Base-by-base conservation (phyloP, 2,888 invertebrate species). In the Sphaerophoria taeniata region DNA sequence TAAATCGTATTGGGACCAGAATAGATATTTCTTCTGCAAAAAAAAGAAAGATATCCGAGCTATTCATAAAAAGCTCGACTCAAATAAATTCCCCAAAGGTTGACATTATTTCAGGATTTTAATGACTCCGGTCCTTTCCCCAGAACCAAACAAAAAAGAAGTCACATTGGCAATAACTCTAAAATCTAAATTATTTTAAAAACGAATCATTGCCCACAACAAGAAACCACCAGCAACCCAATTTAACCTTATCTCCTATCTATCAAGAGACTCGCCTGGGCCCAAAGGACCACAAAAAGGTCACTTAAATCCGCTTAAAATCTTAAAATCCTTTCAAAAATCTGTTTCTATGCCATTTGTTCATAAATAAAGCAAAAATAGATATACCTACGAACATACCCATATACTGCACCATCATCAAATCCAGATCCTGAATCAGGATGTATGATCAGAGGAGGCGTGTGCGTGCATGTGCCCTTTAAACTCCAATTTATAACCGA, bases 241-340 rank as follows among this genome's bases (percentile, higher is more conserved):
- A 70, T 70, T 47, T 45, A 56, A 70, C 49, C 67, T 69, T 53
- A 76, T 71, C 51, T 24, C 2, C 24, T 72, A 36, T 55, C 3
- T 47, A 49, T 49, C 31, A 24, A 24, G 24, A 24, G 24, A 24
- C 11, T 43, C n/a, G 67, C 36, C 56, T 9, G 9, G 11, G 67
- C 43, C 72, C 43, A 69, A 33, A 36, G 31, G n/a, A 65, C 75
- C 81, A 60, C 80, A 85, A 85, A 85, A 85, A 65, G 85, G 85
- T 85, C 85, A 81, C 73, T 65, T 58, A 76, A 81, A 85, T 81
- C 85, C 76, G 76, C 73, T 81, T 81, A 76, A 81, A 65, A 77
- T 70, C 73, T 81, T 81, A 76, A 81, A 65, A 77, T 70, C 73
- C 56, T 11, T n/a, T 12, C 49, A 43, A 81, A 74, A 76, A 53